Percentiles rank a stretch among this genome's conserved stretches.
Evolutionary conservation across 2,113 vertebrate genomes (phyloP).

Genomic region (Embiotoca jacksoni): DNA sequence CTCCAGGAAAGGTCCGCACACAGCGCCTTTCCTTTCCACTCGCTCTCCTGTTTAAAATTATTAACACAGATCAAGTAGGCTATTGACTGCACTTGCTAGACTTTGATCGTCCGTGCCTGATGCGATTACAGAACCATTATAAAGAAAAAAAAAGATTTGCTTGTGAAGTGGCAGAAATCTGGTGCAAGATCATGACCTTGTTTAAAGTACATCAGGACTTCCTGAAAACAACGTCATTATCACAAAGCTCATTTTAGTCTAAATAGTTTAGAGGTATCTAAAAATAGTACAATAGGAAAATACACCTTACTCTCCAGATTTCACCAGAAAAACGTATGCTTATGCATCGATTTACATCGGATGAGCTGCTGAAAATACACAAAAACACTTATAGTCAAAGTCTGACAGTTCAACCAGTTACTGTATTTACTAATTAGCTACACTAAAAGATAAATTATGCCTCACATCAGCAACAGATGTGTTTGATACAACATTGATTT

Average conservation of each 20-base stretch:
- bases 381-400: slow-evolving; percentile 6
- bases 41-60: slow-evolving; percentile 63
- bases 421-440: slow-evolving; percentile 22
- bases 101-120: slow-evolving; percentile 60
- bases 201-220: slow-evolving; percentile 9
- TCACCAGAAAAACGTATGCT: slow-evolving; percentile 17
- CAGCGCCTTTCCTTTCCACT: slow-evolving; percentile 33
- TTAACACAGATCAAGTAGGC: slow-evolving; percentile 69
- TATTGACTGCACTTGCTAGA: slow-evolving; percentile 52
- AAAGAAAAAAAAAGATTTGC: slow-evolving; percentile 44
- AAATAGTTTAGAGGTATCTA: slow-evolving; percentile 25
- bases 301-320: slow-evolving; percentile 18
- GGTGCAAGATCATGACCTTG: slow-evolving; percentile 32
- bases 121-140: slow-evolving; percentile 48
- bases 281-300: slow-evolving; percentile 35
- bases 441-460: slow-evolving; percentile 13
- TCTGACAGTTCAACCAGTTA: slow-evolving; percentile 21
- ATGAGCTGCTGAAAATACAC: slow-evolving; percentile 34
- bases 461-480: slow-evolving; percentile 14
- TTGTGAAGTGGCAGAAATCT: slow-evolving; percentile 22
- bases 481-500: not conserved
- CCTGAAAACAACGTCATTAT: slow-evolving; percentile 8
- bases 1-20: slow-evolving; percentile 37
- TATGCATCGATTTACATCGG: slow-evolving; percentile 44
- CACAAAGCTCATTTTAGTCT: slow-evolving; percentile 10